Evolutionary conservation across 2,888 invertebrate species (phyloP).

Genomic region (Kryphioiulus occultus): DNA sequence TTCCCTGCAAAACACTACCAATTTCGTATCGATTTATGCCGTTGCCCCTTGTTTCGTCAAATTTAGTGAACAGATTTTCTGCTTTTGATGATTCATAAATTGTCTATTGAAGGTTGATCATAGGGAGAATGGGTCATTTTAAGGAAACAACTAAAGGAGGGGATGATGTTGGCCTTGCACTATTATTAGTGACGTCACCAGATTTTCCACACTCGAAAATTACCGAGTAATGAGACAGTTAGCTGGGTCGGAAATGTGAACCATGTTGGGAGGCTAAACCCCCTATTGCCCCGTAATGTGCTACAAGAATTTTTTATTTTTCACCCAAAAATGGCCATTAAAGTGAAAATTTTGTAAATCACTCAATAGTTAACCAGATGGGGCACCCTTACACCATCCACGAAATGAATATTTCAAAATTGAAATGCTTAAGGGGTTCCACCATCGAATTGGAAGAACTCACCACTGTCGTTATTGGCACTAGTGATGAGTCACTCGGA

Average conservation of each 20-base stretch:
- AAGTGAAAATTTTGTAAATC: background rate
- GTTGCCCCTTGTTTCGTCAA: background rate
- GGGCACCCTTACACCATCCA: background rate
- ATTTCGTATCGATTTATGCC: no score
- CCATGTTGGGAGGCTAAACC: background rate
- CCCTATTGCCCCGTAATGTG: background rate
- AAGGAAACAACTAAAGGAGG: background rate
- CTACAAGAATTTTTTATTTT: background rate
- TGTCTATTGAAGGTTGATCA: background rate
- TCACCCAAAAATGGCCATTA: background rate
- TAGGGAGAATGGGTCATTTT: background rate
- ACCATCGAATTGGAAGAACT: background rate
- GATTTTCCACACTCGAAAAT: background rate
- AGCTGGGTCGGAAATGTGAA: background rate
- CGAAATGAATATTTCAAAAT: slow-evolving; percentile 12
- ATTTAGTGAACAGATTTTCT: background rate
- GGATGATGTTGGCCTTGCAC: background rate
- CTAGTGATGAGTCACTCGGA: slow-evolving; percentile 23
- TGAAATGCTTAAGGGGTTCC: background rate
- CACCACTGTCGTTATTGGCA: background rate
- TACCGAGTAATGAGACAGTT: background rate
- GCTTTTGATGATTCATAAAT: background rate
- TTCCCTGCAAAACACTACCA: no score
- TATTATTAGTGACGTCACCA: background rate
- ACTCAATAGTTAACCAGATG: slow-evolving; percentile 23